Evolutionary conservation across 2,888 invertebrate species (phyloP), one percentile per base, ranked within the genome.

Genomic region (Anthophora plumipes): DNA sequence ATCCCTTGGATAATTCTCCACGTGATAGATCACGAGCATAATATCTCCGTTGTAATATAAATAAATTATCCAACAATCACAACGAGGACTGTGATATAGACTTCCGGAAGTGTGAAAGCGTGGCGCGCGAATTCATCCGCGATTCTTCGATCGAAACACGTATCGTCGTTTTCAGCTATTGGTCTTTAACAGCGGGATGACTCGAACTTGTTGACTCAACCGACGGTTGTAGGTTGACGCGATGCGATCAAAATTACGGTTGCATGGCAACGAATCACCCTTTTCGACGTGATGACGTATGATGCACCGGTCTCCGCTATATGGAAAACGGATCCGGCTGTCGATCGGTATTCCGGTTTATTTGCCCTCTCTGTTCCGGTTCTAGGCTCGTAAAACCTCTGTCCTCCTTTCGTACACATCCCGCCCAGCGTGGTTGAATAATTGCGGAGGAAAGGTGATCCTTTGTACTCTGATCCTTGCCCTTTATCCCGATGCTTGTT

Each of bases 381-480:
- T 17, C 46, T 11, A n/a, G 25, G 8, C 54, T 60, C 25, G n/a
- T 46, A 12, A 7, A 8, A 11, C 31, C 43, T 6, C 12, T 41
- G 20, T 31, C 31, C 63, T 3, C 22, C 41, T 52, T 55, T 50
- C 55, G 39, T 39, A 52, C 54, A 61, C 61, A 70, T 68, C 55
- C 63, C 63, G 2, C 46, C 46, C 55, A 63, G 11, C 39, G 22
- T 41, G 59, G 75, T 41, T 64, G 80, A 82, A 76, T 83, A 83
- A 86, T 86, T 61, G 77, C 77, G 67, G 61, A 83, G 71, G 85
- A 71, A 82, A 85, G 73, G 59, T 80, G 69, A 74, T 63, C 73
- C 64, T 73, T 63, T 68, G 68, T 79, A 76, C 66, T 67, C 46
- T 60, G 77, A 75, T 81, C 72, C 64, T 61, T 64, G 66, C 64